phyloP scores from a whole-genome alignment of 2,888 invertebrate genomes.

The Philereme transversata region DNA sequence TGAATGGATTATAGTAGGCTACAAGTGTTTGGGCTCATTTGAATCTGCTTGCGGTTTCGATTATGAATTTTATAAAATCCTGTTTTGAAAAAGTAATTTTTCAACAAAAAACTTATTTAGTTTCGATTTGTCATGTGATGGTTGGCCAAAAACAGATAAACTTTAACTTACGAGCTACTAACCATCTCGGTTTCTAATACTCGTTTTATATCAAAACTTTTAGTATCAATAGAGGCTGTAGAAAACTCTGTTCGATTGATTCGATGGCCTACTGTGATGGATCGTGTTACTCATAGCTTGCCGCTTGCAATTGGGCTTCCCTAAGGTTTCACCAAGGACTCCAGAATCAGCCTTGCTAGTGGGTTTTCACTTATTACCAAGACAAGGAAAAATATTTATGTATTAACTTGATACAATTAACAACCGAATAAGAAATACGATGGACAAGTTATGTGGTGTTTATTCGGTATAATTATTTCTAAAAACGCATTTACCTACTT shows the following conservation, averaged over 20 bases:
- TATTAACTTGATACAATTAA: background rate
- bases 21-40: no score
- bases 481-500: no score
- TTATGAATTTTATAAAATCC: no score
- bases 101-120: no score
- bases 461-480: no score
- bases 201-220: background rate
- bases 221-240: constrained; percentile 42
- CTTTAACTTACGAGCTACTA: no score
- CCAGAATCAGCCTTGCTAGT: constrained; percentile 34
- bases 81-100: no score
- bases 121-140: no score
- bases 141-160: no score
- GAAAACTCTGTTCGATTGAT: constrained; percentile 55
- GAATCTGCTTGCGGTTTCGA: no score
- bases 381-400: constrained; percentile 7
- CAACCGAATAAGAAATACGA: background rate
- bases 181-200: no score
- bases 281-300: constrained; percentile 47
- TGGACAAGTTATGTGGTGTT: background rate
- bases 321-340: constrained; percentile 72
- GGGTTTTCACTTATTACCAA: constrained; percentile 47
- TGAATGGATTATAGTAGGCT: no score
- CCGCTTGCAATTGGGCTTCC: constrained; percentile 71
- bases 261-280: constrained; percentile 68